phyloP scores from a whole-genome alignment of 92 coral and sea anemone genomes.

The Umimayanthus chanpuru region DNA sequence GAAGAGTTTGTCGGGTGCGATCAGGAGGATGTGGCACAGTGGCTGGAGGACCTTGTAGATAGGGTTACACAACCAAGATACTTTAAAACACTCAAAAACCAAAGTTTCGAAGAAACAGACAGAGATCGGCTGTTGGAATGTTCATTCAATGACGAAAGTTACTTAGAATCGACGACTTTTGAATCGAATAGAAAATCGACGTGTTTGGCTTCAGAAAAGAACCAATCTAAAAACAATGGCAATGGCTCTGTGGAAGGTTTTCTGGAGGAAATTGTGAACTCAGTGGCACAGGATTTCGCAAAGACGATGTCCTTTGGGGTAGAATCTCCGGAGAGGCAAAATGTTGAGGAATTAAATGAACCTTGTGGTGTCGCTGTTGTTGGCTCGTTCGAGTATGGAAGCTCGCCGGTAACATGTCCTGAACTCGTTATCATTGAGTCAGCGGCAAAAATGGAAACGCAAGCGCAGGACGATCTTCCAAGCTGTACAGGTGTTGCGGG shows the following conservation, averaged over 20 bases:
- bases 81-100: neutral
- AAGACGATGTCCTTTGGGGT: neutral
- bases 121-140: neutral
- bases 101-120: neutral
- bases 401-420: neutral
- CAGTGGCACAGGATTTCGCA: conserved; percentile 21
- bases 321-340: neutral
- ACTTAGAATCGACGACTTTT: neutral
- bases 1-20: conserved; percentile 2
- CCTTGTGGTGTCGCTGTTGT: neutral
- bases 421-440: neutral
- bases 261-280: conserved; percentile 25
- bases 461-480: neutral
- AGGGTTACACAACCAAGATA: neutral
- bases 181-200: neutral
- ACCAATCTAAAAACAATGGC: neutral
- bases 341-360: neutral
- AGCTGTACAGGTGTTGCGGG: neutral
- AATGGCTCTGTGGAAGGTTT: neutral
- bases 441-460: neutral
- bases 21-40: neutral
- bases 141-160: neutral
- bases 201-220: neutral
- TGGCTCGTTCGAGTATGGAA: neutral
- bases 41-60: conserved; percentile 35